Percentiles rank a stretch among this genome's conserved stretches.
Conservation (phyloP, 2,888 invertebrate species). For the Tetanocera ferruginea region DNA sequence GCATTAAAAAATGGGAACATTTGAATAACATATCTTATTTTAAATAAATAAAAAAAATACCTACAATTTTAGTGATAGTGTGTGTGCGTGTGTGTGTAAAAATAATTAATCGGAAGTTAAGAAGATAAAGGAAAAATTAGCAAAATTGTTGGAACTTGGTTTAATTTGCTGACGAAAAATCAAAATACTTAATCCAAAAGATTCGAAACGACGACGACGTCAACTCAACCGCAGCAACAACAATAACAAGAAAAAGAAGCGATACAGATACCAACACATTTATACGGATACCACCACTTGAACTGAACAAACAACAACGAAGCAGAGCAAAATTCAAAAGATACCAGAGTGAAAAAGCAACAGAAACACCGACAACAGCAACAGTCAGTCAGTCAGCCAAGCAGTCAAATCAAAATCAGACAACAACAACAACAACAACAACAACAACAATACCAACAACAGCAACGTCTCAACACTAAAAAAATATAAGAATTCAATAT, state of each 20-base stretch:
- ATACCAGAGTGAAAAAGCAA: conserved; percentile 29
- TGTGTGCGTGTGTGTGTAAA: background rate
- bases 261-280: conserved; percentile 28
- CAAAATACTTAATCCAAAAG: background rate
- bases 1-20: background rate
- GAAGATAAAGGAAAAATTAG: background rate
- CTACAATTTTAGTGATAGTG: background rate
- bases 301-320: conserved; percentile 14
- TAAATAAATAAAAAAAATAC: background rate
- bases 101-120: background rate
- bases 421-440: conserved; percentile 19
- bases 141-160: conserved; percentile 18
- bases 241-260: conserved; percentile 10
- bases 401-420: conserved; percentile 19
- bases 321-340: conserved; percentile 20
- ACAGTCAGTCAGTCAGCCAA: conserved; percentile 22
- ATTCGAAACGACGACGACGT: background rate
- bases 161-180: conserved; percentile 13
- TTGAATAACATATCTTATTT: background rate
- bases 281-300: conserved; percentile 23
- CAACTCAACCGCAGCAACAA: conserved; percentile 1
- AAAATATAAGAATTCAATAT: conserved; percentile 16
- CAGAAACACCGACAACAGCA: conserved; percentile 27
- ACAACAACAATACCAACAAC: conserved; percentile 9
- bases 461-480: background rate